Conservation (phyloP, 2,113 vertebrate species). For the Pampusana beccarii region DNA sequence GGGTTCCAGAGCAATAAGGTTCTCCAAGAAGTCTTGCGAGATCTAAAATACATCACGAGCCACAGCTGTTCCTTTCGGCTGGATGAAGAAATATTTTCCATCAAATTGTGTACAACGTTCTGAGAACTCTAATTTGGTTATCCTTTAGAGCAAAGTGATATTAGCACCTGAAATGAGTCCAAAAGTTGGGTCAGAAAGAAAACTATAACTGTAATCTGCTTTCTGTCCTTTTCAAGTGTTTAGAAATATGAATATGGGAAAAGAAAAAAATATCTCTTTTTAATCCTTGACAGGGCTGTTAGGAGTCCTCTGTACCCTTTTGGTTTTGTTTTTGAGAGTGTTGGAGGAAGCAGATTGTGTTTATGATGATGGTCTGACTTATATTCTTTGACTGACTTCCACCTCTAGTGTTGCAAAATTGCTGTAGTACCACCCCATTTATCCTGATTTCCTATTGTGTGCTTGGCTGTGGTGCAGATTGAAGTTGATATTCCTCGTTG, state of each 20-base stretch:
- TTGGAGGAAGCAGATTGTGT: not conserved
- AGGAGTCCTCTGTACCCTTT: not conserved
- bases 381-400: not conserved
- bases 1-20: not conserved
- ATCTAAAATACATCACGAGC: not conserved
- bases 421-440: not conserved
- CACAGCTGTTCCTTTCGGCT: not conserved
- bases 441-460: not conserved
- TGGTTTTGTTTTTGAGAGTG: not conserved
- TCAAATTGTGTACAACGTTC: not conserved
- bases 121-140: not conserved
- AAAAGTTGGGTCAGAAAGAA: not conserved
- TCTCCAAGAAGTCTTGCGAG: not conserved
- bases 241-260: not conserved
- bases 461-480: constrained; percentile 80
- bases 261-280: not conserved
- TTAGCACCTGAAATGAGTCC: not conserved
- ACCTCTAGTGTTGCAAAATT: not conserved
- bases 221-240: not conserved
- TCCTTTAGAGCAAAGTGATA: not conserved
- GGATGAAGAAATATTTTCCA: not conserved
- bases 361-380: not conserved
- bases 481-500: constrained; percentile 99
- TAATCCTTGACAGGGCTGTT: not conserved
- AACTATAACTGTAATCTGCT: rapidly evolving